Conservation (phyloP, 2,888 invertebrate genomes). For the Eupeodes latifasciatus region DNA sequence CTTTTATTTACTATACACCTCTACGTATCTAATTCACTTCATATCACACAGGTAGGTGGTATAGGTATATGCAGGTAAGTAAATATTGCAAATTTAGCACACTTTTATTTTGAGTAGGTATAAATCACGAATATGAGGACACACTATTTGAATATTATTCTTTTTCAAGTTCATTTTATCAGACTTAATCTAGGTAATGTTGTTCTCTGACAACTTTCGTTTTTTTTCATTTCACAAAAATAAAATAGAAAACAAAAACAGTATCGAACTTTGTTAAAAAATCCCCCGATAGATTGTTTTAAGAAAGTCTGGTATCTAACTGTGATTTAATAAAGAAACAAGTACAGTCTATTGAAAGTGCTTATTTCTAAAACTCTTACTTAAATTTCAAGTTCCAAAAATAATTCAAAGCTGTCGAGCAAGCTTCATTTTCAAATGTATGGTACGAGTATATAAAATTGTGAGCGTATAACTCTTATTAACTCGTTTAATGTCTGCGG, state of each 20-base stretch:
- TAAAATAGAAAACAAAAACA: neutral
- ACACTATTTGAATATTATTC: slow-evolving; percentile 1
- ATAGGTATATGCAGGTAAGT: neutral
- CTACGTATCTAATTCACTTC: too few relatives aligned
- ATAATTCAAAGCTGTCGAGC: neutral
- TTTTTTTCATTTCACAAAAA: neutral
- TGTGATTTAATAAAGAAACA: neutral
- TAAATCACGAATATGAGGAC: too few relatives aligned
- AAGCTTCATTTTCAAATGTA: neutral
- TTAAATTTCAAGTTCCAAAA: slow-evolving; percentile 1
- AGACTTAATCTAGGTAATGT: neutral
- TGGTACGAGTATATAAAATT: neutral
- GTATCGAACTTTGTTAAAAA: neutral
- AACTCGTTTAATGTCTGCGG: neutral
- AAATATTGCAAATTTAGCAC: neutral
- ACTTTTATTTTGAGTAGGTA: neutral
- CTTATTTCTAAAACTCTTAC: neutral
- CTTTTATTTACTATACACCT: neutral
- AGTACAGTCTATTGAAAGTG: neutral
- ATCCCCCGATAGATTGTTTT: neutral
- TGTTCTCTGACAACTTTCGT: slow-evolving; percentile 6
- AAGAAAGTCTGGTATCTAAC: neutral
- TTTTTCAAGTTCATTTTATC: neutral
- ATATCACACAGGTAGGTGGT: neutral
- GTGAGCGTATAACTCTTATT: neutral